Conservation (phyloP, 1,140 invertebrate genomes). For the Drosophila ananassae region DNA sequence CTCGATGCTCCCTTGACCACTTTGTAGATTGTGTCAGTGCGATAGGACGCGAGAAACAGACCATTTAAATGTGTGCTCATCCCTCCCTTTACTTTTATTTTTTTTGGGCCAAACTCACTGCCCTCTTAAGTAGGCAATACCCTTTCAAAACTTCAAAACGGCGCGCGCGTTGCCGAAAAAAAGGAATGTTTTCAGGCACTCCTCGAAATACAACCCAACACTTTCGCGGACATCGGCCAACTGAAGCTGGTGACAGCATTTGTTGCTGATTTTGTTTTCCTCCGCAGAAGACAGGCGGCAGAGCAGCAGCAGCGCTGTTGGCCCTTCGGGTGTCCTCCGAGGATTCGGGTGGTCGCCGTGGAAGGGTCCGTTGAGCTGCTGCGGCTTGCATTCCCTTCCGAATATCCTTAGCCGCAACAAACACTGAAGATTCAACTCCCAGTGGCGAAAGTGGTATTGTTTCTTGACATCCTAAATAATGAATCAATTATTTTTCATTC, state of each 20-base stretch:
- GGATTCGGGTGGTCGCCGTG: slow-evolving; percentile 48
- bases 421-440: slow-evolving; percentile 12
- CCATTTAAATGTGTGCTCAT: slow-evolving; percentile 57
- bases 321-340: slow-evolving; percentile 12
- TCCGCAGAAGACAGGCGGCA: slow-evolving; percentile 39
- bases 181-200: slow-evolving; percentile 1
- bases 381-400: slow-evolving; percentile 9
- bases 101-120: slow-evolving; percentile 9
- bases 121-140: slow-evolving; percentile 44
- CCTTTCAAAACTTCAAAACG: slow-evolving; percentile 58
- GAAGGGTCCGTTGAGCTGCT: slow-evolving; percentile 8
- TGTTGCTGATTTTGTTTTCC: slow-evolving; percentile 78
- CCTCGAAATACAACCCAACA: slow-evolving; percentile 47
- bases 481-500: background rate
- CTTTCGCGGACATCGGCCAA: slow-evolving; percentile 64
- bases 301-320: slow-evolving; percentile 26
- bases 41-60: slow-evolving; percentile 57
- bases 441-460: slow-evolving; percentile 2
- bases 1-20: slow-evolving; percentile 69
- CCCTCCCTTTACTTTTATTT: slow-evolving; percentile 15
- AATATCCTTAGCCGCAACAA: background rate
- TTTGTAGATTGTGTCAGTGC: slow-evolving; percentile 72
- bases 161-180: slow-evolving; percentile 25
- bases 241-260: slow-evolving; percentile 70
- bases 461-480: background rate